Percentiles rank a stretch among this genome's conserved stretches.
Evolutionary conservation across 2,888 invertebrate species (phyloP).

Genomic region (Troglohyphantes excavatus): DNA sequence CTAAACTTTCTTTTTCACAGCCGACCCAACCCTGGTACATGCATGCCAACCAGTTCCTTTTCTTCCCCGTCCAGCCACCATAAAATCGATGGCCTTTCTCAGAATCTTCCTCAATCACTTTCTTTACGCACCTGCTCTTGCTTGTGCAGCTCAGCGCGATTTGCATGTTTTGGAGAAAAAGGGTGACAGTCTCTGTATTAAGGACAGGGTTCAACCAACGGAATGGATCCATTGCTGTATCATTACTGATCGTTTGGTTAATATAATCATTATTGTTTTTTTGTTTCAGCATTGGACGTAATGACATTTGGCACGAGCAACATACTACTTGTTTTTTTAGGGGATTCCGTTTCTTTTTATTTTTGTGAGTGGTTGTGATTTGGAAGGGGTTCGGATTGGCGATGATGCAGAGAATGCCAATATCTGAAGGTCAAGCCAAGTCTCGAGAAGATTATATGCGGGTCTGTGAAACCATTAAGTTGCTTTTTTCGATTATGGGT

Average conservation of each 20-base stretch:
- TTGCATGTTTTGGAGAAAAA: slow-evolving; percentile 47
- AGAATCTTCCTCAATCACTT: slow-evolving; percentile 61
- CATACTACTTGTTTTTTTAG: not conserved
- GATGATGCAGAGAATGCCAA: no score
- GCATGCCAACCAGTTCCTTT: not conserved
- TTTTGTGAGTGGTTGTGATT: not conserved
- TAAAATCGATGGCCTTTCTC: slow-evolving; percentile 39
- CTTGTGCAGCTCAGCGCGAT: slow-evolving; percentile 35
- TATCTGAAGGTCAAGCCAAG: no score
- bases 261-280: not conserved
- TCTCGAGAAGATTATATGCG: no score
- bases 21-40: no score
- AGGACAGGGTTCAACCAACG: not conserved
- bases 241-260: slow-evolving; percentile 38
- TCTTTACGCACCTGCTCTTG: slow-evolving; percentile 50
- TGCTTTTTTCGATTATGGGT: no score
- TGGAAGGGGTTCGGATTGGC: not conserved
- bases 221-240: slow-evolving; percentile 40
- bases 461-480: no score
- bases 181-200: not conserved
- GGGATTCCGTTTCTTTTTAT: not conserved
- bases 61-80: not conserved
- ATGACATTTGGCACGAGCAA: slow-evolving; percentile 24
- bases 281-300: slow-evolving; percentile 11
- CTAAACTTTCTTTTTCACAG: no score